Evolutionary conservation across 35 echinoderm and acorn worm species (phyloP), one percentile per base, ranked within the genome.

Genomic region (Holothuria glaberrima): DNA sequence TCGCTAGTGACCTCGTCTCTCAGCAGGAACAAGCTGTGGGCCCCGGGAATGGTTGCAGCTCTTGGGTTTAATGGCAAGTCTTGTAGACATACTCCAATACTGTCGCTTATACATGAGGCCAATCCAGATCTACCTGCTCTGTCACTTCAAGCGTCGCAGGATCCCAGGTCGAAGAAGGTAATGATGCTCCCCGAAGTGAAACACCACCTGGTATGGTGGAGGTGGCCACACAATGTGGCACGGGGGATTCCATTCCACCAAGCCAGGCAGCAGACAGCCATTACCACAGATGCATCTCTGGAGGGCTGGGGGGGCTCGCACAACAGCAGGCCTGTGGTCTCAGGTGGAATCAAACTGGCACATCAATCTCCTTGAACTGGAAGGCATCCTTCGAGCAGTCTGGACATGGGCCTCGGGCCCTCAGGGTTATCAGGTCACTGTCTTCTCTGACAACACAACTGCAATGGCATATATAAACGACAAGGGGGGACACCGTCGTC

Each of bases 361-460:
- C 73, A 88, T 92, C 56, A 81, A 59, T 57, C 14, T 41, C 35
- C 48, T 91, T 16, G 76, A 71, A 70, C 41, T 77, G 20, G 73
- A 77, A 21, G 73, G 27, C 32, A 48, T 77, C 26, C 18, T 48
- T 36, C 48, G 73, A n/a, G 73, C 73, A 22, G 21, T 26, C 26
- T 17, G 19, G 13, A 29, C 41, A 12, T 77, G 73, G 57, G 17
- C 73, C 5, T 16, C 12, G 5, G 17, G 4, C 21, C 36, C 48
- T 5, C 16, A 5, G 73, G 32, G 32, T n/a, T 36, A 77, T 48
- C 27, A 5, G 5, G 73, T 77, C 38, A 77, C 38, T 21, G 73
- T 73, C 26, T 33, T 31, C 5, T 73, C 29, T 14, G 69, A 73
- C 69, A 73, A 73, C 69, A 31, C 69, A 22, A 48, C 73, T 20